These are phyloP conservation scores for Bubo scandiacus DNA, from an alignment of 2,113 vertebrate species.

Conservation along the genomic window DNA sequence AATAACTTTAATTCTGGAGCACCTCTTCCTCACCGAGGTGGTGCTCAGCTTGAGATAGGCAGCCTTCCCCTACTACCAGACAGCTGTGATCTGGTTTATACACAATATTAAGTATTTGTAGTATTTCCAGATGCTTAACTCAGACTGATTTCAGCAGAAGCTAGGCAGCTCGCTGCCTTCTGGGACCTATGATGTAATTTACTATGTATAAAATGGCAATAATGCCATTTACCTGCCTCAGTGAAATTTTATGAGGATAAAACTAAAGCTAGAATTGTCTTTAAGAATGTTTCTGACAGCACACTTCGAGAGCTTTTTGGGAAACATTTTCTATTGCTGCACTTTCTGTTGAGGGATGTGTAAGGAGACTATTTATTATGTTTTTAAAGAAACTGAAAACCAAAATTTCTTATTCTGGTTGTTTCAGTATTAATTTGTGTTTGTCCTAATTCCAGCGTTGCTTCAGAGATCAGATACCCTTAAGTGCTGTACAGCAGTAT, in stretches of 20 bases:
- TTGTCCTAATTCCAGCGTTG: neutral
- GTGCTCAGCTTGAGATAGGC: neutral
- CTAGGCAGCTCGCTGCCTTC: neutral
- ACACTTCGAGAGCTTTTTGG: neutral
- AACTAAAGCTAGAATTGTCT: neutral
- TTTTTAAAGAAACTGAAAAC: neutral
- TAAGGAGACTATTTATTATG: neutral
- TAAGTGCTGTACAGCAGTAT: accelerated
- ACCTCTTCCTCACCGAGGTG: neutral
- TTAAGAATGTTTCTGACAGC: neutral
- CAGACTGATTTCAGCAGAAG: neutral
- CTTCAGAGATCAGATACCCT: neutral
- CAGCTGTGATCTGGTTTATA: neutral
- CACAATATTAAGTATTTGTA: neutral
- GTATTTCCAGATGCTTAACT: neutral
- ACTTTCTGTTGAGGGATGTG: neutral
- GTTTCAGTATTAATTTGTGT: neutral
- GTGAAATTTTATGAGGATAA: neutral
- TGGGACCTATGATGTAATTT: neutral
- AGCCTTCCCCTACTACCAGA: accelerated
- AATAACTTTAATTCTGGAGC: neutral
- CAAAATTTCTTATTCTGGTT: neutral
- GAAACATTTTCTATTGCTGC: neutral
- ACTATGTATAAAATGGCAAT: neutral
- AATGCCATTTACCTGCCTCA: neutral